Percentiles rank a stretch among this genome's conserved stretches.
phyloP scores from a whole-genome alignment of 30 jellyfish, hydroid and myxozoan species.

The Turritopsis dohrnii region DNA sequence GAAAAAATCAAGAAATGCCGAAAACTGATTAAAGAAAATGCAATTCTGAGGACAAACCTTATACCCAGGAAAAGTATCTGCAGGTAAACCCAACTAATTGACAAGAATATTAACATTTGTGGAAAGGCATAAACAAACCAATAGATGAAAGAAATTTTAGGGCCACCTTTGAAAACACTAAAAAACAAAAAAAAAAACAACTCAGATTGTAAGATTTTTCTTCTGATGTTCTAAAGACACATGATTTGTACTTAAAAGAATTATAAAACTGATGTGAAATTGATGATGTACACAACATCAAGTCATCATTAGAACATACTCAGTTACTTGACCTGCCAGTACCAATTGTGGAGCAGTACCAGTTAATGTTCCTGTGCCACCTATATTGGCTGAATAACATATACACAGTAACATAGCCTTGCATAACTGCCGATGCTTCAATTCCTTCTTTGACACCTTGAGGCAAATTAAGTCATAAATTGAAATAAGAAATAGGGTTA shows the following conservation, averaged over 20 bases:
- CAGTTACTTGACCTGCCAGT: constrained; percentile 81
- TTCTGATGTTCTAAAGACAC: neutral
- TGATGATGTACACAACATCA: neutral
- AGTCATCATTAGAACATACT: constrained; percentile 40
- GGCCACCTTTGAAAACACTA: constrained; percentile 69
- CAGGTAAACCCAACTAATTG: constrained; percentile 76
- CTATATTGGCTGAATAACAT: constrained; percentile 94
- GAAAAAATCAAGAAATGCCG: too few relatives aligned
- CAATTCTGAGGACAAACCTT: constrained; percentile 69
- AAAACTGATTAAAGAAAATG: too few relatives aligned
- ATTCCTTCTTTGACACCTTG: neutral
- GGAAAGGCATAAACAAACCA: constrained; percentile 93
- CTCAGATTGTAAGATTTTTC: neutral
- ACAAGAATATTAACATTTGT: constrained; percentile 58
- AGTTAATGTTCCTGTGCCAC: constrained; percentile 97
- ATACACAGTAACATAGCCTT: constrained; percentile 96
- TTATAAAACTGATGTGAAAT: neutral
- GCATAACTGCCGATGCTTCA: constrained; percentile 41
- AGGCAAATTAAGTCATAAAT: neutral
- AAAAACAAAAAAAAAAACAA: neutral
- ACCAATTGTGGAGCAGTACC: constrained; percentile 97
- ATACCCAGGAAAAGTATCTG: constrained; percentile 83
- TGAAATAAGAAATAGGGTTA: too few relatives aligned
- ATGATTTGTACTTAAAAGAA: neutral
- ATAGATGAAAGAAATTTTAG: constrained; percentile 57